A percentile compares a stretch with the other conserved stretches of the same genome.
These are phyloP conservation scores for Stichodactyla mertensii DNA, from an alignment of 64 coral and sea anemone genomes.

Conservation along the genomic window DNA sequence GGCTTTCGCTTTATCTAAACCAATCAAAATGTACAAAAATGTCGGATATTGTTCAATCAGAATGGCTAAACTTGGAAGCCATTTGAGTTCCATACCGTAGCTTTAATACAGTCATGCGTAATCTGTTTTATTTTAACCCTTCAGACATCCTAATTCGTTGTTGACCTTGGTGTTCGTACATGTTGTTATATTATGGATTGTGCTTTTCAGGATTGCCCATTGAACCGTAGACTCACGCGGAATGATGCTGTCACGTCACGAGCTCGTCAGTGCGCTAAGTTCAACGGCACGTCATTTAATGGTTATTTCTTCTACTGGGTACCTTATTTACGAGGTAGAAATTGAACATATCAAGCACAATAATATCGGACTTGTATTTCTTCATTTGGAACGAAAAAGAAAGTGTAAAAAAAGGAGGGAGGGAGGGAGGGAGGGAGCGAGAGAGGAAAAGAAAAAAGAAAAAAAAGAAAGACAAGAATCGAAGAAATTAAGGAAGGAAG, in stretches of 20 bases:
- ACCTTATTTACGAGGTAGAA: slow-evolving; percentile 83
- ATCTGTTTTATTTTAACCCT: neutral
- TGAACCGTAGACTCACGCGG: slow-evolving; percentile 28
- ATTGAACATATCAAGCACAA: neutral
- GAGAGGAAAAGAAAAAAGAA: neutral
- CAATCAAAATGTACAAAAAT: too few relatives aligned
- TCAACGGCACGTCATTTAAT: slow-evolving; percentile 82
- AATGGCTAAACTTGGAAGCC: neutral
- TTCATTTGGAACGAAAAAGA: neutral
- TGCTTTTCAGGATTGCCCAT: slow-evolving; percentile 38
- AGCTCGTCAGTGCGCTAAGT: slow-evolving; percentile 82
- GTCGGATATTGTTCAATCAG: too few relatives aligned
- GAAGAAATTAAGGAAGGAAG: neutral
- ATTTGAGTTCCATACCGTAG: neutral
- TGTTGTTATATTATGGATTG: neutral
- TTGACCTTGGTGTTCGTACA: neutral
- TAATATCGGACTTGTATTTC: neutral
- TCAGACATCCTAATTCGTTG: neutral
- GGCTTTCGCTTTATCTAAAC: too few relatives aligned
- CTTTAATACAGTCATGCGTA: too few relatives aligned
- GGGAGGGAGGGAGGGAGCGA: neutral
- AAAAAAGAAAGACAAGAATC: neutral
- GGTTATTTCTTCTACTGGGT: slow-evolving; percentile 82
- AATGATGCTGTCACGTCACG: slow-evolving; percentile 51
- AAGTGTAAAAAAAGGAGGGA: neutral